Evolutionary conservation across 2,888 invertebrate species (phyloP).

Genomic region (Aspidapion aeneum): DNA sequence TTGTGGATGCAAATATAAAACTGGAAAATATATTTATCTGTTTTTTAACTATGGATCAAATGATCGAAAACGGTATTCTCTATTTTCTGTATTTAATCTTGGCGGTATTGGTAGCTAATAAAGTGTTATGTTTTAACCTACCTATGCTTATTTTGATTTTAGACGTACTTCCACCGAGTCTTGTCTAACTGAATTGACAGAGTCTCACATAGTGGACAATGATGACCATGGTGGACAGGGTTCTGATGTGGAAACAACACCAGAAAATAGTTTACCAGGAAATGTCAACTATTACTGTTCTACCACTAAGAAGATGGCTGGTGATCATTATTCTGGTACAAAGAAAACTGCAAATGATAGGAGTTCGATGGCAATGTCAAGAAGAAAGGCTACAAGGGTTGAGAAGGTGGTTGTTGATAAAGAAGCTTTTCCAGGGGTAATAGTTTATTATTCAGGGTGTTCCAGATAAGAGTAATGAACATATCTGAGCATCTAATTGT

Average conservation of each 20-base stretch:
- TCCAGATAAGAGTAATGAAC: no score
- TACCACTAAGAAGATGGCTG: conserved; percentile 9
- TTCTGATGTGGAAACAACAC: conserved; percentile 37
- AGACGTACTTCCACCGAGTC: conserved; percentile 25
- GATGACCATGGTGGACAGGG: conserved; percentile 3
- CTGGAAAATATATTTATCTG: no score
- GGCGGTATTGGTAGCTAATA: no score
- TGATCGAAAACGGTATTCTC: no score
- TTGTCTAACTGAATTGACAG: conserved; percentile 16
- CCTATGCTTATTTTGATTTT: conserved; percentile 6
- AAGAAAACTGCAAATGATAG: background rate
- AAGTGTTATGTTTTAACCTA: no score
- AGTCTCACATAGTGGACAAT: conserved; percentile 20
- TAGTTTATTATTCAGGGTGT: background rate
- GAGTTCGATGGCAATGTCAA: background rate
- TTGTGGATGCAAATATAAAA: no score
- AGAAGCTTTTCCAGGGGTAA: conserved; percentile 22
- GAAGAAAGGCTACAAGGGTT: background rate
- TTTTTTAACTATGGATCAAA: no score
- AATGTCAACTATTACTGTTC: conserved; percentile 22
- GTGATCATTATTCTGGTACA: conserved; percentile 5
- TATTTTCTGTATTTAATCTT: no score
- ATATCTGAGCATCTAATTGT: no score
- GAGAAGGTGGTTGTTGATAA: conserved; percentile 14
- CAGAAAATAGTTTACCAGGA: conserved; percentile 33